phyloP scores from a whole-genome alignment of 2,888 invertebrate genomes.

The Brachyopa scutellaris region DNA sequence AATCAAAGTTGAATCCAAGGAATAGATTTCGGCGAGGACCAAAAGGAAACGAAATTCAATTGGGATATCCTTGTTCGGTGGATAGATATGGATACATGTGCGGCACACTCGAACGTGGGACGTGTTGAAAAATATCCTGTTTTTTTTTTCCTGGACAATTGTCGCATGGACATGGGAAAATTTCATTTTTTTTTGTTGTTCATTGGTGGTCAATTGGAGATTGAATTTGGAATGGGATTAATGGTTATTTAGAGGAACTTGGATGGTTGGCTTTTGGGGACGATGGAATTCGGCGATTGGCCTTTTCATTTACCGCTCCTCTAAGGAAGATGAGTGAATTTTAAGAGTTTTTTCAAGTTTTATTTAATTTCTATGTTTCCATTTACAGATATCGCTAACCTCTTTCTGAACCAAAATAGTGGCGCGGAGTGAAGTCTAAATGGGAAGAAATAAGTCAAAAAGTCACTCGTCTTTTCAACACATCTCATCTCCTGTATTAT shows the following conservation, averaged over 20 bases:
- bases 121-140: slow-evolving; percentile 24
- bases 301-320: slow-evolving; percentile 30
- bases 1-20: slow-evolving; percentile 60
- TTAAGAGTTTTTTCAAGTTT: not conserved
- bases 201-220: not conserved
- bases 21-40: slow-evolving; percentile 8
- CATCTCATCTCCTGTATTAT: too few relatives aligned
- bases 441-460: too few relatives aligned
- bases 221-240: slow-evolving; percentile 27
- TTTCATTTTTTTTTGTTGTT: not conserved
- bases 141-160: slow-evolving; percentile 1
- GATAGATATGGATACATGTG: slow-evolving; percentile 4
- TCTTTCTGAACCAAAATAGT: too few relatives aligned
- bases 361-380: too few relatives aligned
- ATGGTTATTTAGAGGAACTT: slow-evolving; percentile 27
- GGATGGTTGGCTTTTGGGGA: not conserved
- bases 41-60: slow-evolving; percentile 55
- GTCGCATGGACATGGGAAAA: not conserved
- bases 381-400: too few relatives aligned
- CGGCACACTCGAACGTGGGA: slow-evolving; percentile 22
- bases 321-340: not conserved
- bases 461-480: too few relatives aligned
- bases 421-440: too few relatives aligned
- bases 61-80: slow-evolving; percentile 19
- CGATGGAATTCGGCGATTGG: slow-evolving; percentile 10